These are phyloP conservation scores for Cancer borealis DNA, from an alignment of 2,888 invertebrate species.

Conservation along the genomic window DNA sequence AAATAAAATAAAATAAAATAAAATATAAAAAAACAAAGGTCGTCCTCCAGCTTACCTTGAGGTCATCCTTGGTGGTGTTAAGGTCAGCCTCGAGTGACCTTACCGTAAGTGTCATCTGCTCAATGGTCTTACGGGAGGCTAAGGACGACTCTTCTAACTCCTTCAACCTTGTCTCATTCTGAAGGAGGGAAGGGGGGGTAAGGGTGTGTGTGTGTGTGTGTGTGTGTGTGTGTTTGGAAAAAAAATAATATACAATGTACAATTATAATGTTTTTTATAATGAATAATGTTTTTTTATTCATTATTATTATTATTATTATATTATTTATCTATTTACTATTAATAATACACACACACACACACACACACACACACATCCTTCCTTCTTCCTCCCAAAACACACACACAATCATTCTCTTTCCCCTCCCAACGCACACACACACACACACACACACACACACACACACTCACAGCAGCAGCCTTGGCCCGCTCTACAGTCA, in stretches of 20 bases:
- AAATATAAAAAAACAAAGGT: too few species aligned
- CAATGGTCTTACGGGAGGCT: not conserved
- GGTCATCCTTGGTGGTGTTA: not conserved
- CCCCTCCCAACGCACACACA: not conserved
- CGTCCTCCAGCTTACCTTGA: not conserved
- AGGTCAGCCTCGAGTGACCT: not conserved
- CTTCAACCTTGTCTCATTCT: not conserved
- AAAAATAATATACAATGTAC: too few species aligned
- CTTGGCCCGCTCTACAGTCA: not conserved
- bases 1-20: too few species aligned
- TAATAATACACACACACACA: too few species aligned
- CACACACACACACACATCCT: too few species aligned
- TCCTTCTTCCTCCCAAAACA: too few species aligned
- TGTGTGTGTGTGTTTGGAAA: too few species aligned
- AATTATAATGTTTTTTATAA: too few species aligned
- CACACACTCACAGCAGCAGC: not conserved
- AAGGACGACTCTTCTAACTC: not conserved
- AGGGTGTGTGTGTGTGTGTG: too few species aligned
- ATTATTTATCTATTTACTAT: too few species aligned
- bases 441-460: not conserved
- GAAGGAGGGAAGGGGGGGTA: not conserved
- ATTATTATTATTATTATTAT: too few species aligned
- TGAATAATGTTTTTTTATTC: too few species aligned
- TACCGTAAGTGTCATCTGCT: not conserved
- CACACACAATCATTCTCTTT: not conserved